phyloP scores from a whole-genome alignment of 2,888 invertebrate genomes.

The Ormyrus rosae region DNA sequence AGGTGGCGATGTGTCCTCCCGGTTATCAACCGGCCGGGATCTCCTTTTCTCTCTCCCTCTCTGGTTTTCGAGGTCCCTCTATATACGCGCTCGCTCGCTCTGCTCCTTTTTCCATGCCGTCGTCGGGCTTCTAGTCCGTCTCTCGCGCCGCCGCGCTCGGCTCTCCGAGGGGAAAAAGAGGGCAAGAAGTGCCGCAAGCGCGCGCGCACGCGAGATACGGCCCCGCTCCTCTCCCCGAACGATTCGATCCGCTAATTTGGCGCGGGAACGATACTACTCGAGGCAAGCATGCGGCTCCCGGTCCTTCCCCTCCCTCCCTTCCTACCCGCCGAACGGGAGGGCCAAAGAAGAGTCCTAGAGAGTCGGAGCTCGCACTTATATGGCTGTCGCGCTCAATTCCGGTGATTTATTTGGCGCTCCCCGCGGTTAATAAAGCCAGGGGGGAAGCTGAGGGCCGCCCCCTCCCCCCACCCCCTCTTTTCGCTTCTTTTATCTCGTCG shows the following conservation, averaged over 20 bases:
- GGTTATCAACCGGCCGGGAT: conserved; percentile 67
- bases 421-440: conserved; percentile 28
- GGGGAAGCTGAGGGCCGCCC: background rate
- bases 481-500: background rate
- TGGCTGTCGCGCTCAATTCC: conserved; percentile 44
- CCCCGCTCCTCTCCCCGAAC: conserved; percentile 19
- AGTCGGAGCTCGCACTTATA: conserved; percentile 27
- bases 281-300: conserved; percentile 34
- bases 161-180: conserved; percentile 34
- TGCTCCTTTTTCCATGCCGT: conserved; percentile 23
- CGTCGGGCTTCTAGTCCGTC: conserved; percentile 8
- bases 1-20: conserved; percentile 75
- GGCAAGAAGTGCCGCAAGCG: conserved; percentile 48
- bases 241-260: conserved; percentile 61
- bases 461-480: background rate
- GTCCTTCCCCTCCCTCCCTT: background rate
- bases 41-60: conserved; percentile 48
- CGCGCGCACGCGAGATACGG: no score
- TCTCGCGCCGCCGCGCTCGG: conserved; percentile 4
- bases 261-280: conserved; percentile 27
- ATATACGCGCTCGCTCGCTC: background rate
- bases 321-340: background rate
- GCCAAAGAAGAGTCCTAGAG: conserved; percentile 33
- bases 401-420: conserved; percentile 36
- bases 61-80: conserved; percentile 21